These are phyloP conservation scores for Aphaenogaster rudis DNA, from an alignment of 1,140 invertebrate genomes.

Conservation along the genomic window DNA sequence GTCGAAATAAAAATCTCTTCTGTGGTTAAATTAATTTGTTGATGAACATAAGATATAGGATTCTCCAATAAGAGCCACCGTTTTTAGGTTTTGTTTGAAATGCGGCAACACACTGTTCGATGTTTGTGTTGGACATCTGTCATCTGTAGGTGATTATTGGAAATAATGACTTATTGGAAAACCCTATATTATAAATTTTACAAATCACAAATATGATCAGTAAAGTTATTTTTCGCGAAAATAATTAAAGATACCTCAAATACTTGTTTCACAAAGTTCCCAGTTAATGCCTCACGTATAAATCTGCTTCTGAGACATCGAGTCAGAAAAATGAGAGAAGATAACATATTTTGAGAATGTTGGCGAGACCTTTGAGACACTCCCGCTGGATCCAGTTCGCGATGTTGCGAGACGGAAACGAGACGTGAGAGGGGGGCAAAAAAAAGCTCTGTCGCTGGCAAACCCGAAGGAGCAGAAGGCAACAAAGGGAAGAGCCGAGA, in stretches of 20 bases:
- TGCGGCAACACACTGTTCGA: too few relatives aligned
- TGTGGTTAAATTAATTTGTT: background rate
- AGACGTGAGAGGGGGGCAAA: background rate
- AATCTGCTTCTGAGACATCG: conserved; percentile 24
- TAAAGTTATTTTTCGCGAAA: background rate
- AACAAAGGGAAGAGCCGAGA: conserved; percentile 35
- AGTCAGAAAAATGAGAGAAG: conserved; percentile 23
- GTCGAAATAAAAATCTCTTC: too few relatives aligned
- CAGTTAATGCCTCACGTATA: conserved; percentile 8
- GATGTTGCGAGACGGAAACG: conserved; percentile 28
- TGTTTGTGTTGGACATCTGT: too few relatives aligned
- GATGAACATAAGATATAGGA: background rate
- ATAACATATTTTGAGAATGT: conserved; percentile 57
- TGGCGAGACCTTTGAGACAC: conserved; percentile 47
- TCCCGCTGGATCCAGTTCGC: conserved; percentile 13
- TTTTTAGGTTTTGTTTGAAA: too few relatives aligned
- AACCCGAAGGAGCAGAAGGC: conserved; percentile 33
- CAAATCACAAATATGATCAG: background rate
- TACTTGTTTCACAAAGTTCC: background rate
- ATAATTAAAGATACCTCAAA: background rate
- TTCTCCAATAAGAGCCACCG: too few relatives aligned
- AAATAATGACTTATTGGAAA: too few relatives aligned
- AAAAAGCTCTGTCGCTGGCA: conserved; percentile 19
- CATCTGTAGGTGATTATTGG: too few relatives aligned
- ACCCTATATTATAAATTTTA: background rate